phyloP scores from a whole-genome alignment of 1,140 invertebrate genomes.

The Hirudo medicinalis region DNA sequence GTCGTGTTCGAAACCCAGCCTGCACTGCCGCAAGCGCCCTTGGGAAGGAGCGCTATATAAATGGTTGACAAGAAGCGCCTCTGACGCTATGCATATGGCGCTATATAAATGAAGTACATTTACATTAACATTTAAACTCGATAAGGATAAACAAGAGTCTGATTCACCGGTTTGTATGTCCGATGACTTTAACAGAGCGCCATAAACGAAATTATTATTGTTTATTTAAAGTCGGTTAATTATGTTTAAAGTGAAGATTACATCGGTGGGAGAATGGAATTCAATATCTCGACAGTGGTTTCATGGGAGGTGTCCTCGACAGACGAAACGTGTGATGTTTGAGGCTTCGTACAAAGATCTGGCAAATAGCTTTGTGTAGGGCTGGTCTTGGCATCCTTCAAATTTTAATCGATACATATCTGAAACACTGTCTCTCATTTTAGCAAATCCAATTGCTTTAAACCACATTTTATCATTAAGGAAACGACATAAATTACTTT shows the following conservation, averaged over 20 bases:
- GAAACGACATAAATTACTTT: constrained; percentile 34
- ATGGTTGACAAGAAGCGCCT: no score
- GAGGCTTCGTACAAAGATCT: constrained; percentile 37
- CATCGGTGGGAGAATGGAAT: constrained; percentile 84
- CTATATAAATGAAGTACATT: no score
- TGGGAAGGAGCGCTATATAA: no score
- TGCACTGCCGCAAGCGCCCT: no score
- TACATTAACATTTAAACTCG: no score
- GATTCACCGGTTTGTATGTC: no score
- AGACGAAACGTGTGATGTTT: constrained; percentile 34
- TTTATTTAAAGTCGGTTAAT: background rate
- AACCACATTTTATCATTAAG: background rate
- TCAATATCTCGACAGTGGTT: constrained; percentile 65
- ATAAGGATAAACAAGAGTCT: no score
- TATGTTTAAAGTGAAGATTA: constrained; percentile 26
- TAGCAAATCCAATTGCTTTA: background rate
- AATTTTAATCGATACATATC: background rate
- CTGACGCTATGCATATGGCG: no score
- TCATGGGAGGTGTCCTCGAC: constrained; percentile 36
- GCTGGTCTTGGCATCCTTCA: constrained; percentile 29
- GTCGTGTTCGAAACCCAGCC: no score
- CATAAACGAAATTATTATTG: background rate
- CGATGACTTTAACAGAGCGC: background rate
- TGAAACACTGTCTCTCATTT: background rate
- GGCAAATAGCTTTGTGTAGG: constrained; percentile 34